These are phyloP conservation scores for Naja naja DNA, from an alignment of 2,113 vertebrate genomes.

Conservation along the genomic window DNA sequence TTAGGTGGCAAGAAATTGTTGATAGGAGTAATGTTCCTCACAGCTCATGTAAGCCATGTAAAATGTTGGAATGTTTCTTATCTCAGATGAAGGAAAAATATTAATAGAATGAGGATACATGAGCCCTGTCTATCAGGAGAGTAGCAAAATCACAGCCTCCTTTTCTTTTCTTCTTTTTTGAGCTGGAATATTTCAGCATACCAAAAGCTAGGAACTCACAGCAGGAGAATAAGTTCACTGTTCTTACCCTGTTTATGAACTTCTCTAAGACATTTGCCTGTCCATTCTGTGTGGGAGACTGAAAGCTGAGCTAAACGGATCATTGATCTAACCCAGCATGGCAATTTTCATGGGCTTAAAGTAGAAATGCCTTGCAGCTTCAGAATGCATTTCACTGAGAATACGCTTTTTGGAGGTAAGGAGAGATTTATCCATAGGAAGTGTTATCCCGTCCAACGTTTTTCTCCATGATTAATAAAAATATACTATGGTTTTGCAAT, in stretches of 20 bases:
- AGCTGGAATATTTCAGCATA: neutral
- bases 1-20: neutral
- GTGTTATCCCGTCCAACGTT: constrained; percentile 33
- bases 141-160: neutral
- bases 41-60: neutral
- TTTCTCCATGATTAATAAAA: constrained; percentile 4
- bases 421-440: neutral
- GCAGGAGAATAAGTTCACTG: neutral
- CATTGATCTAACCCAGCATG: constrained; percentile 25
- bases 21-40: neutral
- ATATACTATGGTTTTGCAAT: constrained; percentile 48
- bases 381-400: neutral
- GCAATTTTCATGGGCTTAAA: constrained; percentile 21
- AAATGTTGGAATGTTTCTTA: neutral
- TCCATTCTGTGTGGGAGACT: neutral
- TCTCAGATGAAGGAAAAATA: neutral
- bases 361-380: neutral
- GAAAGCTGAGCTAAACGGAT: constrained; percentile 6
- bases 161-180: neutral
- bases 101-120: neutral
- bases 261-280: constrained; percentile 3
- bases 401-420: neutral
- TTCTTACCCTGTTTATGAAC: neutral
- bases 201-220: neutral
- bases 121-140: neutral